These are phyloP conservation scores for Sinosuthora webbiana DNA, from an alignment of 2,113 vertebrate genomes.

Conservation along the genomic window DNA sequence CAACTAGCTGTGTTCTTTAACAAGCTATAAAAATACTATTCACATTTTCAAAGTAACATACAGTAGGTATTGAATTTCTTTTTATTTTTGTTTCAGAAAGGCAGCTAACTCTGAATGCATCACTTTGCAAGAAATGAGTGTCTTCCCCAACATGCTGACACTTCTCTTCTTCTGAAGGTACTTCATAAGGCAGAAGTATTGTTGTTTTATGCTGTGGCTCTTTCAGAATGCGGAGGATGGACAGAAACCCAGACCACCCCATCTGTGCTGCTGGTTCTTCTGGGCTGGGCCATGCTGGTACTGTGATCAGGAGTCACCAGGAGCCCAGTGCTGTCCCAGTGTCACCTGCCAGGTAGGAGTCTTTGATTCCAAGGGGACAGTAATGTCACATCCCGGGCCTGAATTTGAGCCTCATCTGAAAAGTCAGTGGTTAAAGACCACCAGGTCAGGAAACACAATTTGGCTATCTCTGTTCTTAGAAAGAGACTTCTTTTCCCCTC, in stretches of 20 bases:
- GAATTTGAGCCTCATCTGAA: neutral
- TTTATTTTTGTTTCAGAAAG: constrained; percentile 74
- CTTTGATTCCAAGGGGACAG: neutral
- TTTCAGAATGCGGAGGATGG: neutral
- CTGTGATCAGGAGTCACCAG: rapidly evolving
- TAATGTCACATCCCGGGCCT: rapidly evolving
- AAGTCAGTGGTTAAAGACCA: neutral
- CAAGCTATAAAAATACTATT: constrained; percentile 99
- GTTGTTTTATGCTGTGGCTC: neutral
- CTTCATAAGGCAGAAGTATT: constrained; percentile 27
- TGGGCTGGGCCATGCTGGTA: neutral
- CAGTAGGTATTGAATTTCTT: constrained; percentile 78
- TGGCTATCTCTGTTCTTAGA: neutral
- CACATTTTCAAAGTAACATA: constrained; percentile 95
- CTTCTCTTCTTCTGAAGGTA: constrained; percentile 52
- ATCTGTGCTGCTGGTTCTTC: neutral
- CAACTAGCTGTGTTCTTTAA: constrained; percentile 82
- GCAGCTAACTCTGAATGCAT: constrained; percentile 83
- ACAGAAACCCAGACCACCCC: neutral
- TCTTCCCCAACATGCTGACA: constrained; percentile 37
- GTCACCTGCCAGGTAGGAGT: neutral
- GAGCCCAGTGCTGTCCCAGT: rapidly evolving
- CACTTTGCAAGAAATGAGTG: constrained; percentile 48
- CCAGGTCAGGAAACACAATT: neutral
- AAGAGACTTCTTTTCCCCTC: neutral